Evolutionary conservation across 2,888 invertebrate genomes (phyloP).

Genomic region (Melipona beecheii): DNA sequence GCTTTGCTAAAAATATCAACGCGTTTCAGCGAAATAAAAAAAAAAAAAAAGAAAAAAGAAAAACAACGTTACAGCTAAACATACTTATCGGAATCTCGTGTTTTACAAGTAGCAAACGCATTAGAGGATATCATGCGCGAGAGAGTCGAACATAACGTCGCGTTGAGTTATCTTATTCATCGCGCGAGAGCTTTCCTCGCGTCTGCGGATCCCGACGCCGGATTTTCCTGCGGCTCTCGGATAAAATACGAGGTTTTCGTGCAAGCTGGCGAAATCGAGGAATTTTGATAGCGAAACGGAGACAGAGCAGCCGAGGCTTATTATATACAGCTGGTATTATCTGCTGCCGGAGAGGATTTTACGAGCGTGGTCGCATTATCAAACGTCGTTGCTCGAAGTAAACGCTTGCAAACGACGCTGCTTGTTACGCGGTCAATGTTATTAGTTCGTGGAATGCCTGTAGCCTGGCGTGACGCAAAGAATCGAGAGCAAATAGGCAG

Average conservation of each 20-base stretch:
- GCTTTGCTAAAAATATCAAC: not conserved
- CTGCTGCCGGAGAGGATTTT: slow-evolving; percentile 44
- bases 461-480: slow-evolving; percentile 61
- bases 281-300: slow-evolving; percentile 1
- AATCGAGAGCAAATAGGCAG: slow-evolving; percentile 57
- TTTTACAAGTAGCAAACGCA: not conserved
- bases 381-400: slow-evolving; percentile 36
- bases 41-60: no score
- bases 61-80: not conserved
- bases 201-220: no score
- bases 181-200: not conserved
- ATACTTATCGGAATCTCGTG: not conserved
- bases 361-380: slow-evolving; percentile 52
- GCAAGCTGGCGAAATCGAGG: not conserved
- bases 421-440: slow-evolving; percentile 62
- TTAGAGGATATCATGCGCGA: not conserved
- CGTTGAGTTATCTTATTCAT: not conserved
- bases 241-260: slow-evolving; percentile 7
- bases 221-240: not conserved
- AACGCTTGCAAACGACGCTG: slow-evolving; percentile 58
- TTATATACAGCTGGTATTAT: slow-evolving; percentile 38
- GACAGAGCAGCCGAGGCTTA: slow-evolving; percentile 11
- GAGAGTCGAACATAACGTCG: not conserved
- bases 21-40: not conserved
- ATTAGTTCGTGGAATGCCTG: slow-evolving; percentile 66